Base-by-base conservation (phyloP, 2,113 vertebrate species). In the Cisticola juncidis region DNA sequence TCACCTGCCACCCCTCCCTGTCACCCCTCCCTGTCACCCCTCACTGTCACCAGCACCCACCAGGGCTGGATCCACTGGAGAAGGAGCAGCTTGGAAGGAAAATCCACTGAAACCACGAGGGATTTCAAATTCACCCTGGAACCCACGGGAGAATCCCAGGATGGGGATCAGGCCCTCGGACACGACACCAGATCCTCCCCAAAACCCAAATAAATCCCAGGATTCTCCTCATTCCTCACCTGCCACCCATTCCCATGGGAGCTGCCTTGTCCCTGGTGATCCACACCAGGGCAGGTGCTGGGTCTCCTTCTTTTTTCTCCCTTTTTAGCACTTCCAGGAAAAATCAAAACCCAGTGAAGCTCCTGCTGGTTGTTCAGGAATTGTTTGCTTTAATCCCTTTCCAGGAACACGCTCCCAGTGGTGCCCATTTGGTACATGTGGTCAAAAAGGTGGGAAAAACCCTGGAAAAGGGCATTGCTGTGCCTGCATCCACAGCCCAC, bases 141-240 rank as follows among this genome's bases (percentile, higher is more conserved):
- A 23, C 5, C 54, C 62, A 12, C 2, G 0, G 10, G 38, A n/a
- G 57, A 36, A 45, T 47, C 15, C 12, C 0, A 0, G n/a, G 57
- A 40, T 0, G 3, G 29, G 3, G 50, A 18, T 14, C 60, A 19
- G 50, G 35, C 3, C 1, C 33, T 44, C 0, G 1, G 64, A 24
- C 14, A 31, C 0, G 1, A 7, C 51, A 24, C 44, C 74, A 15
- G 42, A 11, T 28, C 4, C 23, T 22, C 36, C 56, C 56, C 28
- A 28, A 12, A 44, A 48, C 1, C 3, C 56, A 15, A 51, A 8
- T 0, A 18, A 35, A 31, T 2, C 44, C 20, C 76, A 51, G 33
- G 20, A 60, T 28, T 70, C 82, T 9, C 66, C 86, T 65, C 44
- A 44, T 31, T 80, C 45, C 56, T 35, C 3, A 4, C 28, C 72